Evolutionary conservation across 2,888 invertebrate species (phyloP).

Genomic region (Amphipyra berbera): DNA sequence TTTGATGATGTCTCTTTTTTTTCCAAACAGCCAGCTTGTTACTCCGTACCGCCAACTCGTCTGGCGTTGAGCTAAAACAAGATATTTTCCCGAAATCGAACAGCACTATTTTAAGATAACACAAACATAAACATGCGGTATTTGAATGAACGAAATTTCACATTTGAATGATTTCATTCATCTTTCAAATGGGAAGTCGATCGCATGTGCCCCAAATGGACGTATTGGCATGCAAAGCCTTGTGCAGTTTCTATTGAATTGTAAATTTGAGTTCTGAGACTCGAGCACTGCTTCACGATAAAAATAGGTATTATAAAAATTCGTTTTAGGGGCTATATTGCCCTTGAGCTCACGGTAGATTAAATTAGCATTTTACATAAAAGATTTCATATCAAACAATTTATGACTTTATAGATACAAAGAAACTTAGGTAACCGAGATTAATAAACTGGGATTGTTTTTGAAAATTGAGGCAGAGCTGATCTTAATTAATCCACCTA

Average conservation of each 20-base stretch:
- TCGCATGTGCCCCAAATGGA: slow-evolving; percentile 86
- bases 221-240: slow-evolving; percentile 89
- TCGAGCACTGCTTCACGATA: slow-evolving; percentile 76
- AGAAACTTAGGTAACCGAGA: slow-evolving; percentile 25
- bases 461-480: neutral
- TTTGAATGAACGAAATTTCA: slow-evolving; percentile 73
- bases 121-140: slow-evolving; percentile 63
- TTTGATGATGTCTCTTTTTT: slow-evolving; percentile 54
- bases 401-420: slow-evolving; percentile 46
- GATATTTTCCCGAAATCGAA: slow-evolving; percentile 19
- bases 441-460: slow-evolving; percentile 18
- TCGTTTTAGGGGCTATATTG: slow-evolving; percentile 56
- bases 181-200: slow-evolving; percentile 85
- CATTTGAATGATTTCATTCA: slow-evolving; percentile 86
- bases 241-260: slow-evolving; percentile 88
- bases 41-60: neutral
- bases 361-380: slow-evolving; percentile 41
- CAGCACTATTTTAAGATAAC: slow-evolving; percentile 41
- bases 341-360: slow-evolving; percentile 41
- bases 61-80: neutral
- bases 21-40: neutral
- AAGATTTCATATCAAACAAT: slow-evolving; percentile 46
- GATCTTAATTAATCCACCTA: too few relatives aligned
- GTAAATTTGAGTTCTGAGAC: slow-evolving; percentile 86
- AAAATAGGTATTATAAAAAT: slow-evolving; percentile 70